phyloP scores from a whole-genome alignment of 2,888 invertebrate genomes.

The Drosophila prolongata region DNA sequence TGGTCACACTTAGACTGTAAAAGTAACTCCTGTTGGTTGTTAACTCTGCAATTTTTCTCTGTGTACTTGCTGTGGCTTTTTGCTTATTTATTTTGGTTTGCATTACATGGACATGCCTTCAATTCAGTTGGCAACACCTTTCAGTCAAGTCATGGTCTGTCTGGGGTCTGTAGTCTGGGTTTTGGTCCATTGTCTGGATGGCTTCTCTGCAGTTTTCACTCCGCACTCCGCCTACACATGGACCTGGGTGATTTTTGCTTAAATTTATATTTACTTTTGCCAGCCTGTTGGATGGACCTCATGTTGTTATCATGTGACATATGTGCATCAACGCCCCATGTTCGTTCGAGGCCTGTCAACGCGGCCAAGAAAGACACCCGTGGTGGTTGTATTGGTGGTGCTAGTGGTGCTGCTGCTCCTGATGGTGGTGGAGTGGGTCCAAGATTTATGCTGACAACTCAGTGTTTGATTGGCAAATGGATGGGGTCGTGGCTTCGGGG shows the following conservation, averaged over 20 bases:
- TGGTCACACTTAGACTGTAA: no score
- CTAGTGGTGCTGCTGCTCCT: not conserved
- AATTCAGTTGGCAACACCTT: constrained; percentile 79
- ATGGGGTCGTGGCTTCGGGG: constrained; percentile 44
- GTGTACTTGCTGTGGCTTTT: constrained; percentile 14
- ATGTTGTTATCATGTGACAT: constrained; percentile 82
- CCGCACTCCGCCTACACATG: constrained; percentile 71
- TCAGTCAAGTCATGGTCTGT: constrained; percentile 70
- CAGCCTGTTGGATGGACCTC: constrained; percentile 52
- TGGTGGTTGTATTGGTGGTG: constrained; percentile 21
- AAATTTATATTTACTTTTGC: constrained; percentile 76
- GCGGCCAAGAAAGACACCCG: constrained; percentile 52
- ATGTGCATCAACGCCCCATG: constrained; percentile 81
- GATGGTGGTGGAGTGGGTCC: constrained; percentile 10
- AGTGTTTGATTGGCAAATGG: constrained; percentile 76
- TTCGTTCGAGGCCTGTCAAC: constrained; percentile 60
- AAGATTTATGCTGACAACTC: constrained; percentile 75
- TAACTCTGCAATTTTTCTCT: not conserved
- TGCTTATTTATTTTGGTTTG: constrained; percentile 37
- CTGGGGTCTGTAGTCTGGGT: constrained; percentile 14
- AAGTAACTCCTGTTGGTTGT: not conserved
- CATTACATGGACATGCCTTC: constrained; percentile 54
- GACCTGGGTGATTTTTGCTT: constrained; percentile 75
- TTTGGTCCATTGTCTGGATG: constrained; percentile 43
- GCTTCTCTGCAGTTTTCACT: constrained; percentile 13